These are phyloP conservation scores for Spinus olivaceus DNA, from an alignment of 2,797 vertebrate species.

Conservation along the genomic window DNA sequence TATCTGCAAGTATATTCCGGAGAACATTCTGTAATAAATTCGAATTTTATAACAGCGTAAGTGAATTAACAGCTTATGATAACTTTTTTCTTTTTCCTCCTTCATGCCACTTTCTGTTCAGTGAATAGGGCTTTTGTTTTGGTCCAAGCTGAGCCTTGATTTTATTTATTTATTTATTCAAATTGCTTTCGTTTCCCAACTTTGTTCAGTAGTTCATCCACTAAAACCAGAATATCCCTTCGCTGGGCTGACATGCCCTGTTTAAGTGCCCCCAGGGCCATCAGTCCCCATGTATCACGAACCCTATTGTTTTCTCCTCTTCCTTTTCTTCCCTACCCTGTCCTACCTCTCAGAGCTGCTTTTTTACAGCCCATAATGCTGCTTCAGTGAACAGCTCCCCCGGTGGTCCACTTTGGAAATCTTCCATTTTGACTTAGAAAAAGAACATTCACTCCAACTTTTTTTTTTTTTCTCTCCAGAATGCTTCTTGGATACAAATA, in stretches of 20 bases:
- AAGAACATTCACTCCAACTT: not conserved
- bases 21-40: not conserved
- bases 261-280: not conserved
- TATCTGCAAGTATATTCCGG: not conserved
- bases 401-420: constrained; percentile 34
- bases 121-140: not conserved
- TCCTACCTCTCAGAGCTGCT: not conserved
- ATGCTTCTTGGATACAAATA: not conserved
- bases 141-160: not conserved
- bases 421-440: constrained; percentile 6
- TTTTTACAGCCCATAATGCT: not conserved
- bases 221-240: not conserved
- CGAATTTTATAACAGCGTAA: not conserved
- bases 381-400: constrained; percentile 29
- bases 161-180: not conserved
- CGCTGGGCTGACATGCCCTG: not conserved
- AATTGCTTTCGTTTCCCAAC: not conserved
- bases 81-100: not conserved
- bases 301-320: not conserved
- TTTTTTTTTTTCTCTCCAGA: not conserved
- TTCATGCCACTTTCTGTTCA: not conserved
- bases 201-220: not conserved
- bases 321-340: not conserved
- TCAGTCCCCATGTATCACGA: not conserved
- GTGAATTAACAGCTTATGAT: constrained; percentile 3